A percentile compares a stretch with the other conserved stretches of the same genome.
phyloP scores from a whole-genome alignment of 2,113 vertebrate genomes.

The Cebus imitator region DNA sequence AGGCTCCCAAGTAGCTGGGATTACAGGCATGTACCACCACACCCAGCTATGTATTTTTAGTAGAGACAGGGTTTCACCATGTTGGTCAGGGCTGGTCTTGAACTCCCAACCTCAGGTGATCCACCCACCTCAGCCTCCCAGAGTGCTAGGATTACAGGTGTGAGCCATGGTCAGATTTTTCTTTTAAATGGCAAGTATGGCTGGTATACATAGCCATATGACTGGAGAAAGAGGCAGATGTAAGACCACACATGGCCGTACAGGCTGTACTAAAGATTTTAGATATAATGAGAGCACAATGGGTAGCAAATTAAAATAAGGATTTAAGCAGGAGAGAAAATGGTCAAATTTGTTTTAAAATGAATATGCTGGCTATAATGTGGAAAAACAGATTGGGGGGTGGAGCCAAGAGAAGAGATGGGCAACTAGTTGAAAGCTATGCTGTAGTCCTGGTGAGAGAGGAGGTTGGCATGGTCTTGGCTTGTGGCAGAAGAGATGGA shows the following conservation, averaged over 20 bases:
- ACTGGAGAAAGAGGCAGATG: background rate
- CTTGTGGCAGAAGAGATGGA: background rate
- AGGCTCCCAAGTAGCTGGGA: no score
- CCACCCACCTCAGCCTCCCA: no score
- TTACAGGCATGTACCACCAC: no score
- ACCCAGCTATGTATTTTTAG: no score
- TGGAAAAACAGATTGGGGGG: background rate
- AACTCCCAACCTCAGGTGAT: no score
- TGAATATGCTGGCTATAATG: background rate
- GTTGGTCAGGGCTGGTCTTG: no score
- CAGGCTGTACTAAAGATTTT: background rate
- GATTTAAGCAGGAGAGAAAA: background rate
- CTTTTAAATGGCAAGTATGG: background rate
- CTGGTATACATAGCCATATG: background rate
- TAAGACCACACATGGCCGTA: background rate
- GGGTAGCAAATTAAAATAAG: background rate
- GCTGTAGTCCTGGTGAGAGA: background rate
- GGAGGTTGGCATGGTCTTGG: background rate
- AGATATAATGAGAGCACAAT: background rate
- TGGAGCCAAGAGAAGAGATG: background rate
- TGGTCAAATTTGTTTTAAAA: constrained; percentile 23
- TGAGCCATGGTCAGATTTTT: no score
- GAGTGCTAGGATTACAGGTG: no score
- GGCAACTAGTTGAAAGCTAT: background rate
- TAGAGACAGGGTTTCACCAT: no score